A percentile compares a stretch with the other conserved stretches of the same genome.
These are phyloP conservation scores for Ptychodera flava DNA, from an alignment of 35 echinoderm and acorn worm genomes.

Conservation along the genomic window DNA sequence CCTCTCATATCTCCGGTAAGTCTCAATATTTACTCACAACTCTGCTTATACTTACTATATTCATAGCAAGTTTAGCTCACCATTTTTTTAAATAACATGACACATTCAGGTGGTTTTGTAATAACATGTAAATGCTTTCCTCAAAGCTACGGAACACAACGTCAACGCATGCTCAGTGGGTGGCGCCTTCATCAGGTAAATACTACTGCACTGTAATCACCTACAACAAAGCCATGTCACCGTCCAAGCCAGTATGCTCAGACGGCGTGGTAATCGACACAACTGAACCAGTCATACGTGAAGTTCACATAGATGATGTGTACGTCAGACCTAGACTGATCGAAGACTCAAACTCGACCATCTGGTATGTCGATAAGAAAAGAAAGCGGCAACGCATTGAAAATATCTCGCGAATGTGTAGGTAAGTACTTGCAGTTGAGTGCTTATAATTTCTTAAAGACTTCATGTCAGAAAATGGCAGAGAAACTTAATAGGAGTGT, in stretches of 20 bases:
- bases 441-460: background rate
- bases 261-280: slow-evolving; percentile 42
- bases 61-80: no score
- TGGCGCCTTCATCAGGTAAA: slow-evolving; percentile 4
- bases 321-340: slow-evolving; percentile 7
- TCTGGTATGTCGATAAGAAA: slow-evolving; percentile 22
- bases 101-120: background rate
- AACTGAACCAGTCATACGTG: slow-evolving; percentile 8
- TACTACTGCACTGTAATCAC: slow-evolving; percentile 37
- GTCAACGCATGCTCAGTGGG: slow-evolving; percentile 21
- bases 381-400: background rate
- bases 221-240: slow-evolving; percentile 31
- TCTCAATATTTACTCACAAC: no score
- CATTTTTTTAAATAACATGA: background rate
- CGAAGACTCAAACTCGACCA: background rate
- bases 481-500: no score
- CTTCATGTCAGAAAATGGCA: no score
- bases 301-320: background rate
- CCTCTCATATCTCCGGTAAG: background rate
- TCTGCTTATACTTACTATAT: no score
- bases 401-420: slow-evolving; percentile 21
- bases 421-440: slow-evolving; percentile 4
- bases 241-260: slow-evolving; percentile 27
- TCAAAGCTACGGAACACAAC: slow-evolving; percentile 8
- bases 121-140: background rate